Conservation (phyloP, 2,113 vertebrate genomes). For the Felis chaus region DNA sequence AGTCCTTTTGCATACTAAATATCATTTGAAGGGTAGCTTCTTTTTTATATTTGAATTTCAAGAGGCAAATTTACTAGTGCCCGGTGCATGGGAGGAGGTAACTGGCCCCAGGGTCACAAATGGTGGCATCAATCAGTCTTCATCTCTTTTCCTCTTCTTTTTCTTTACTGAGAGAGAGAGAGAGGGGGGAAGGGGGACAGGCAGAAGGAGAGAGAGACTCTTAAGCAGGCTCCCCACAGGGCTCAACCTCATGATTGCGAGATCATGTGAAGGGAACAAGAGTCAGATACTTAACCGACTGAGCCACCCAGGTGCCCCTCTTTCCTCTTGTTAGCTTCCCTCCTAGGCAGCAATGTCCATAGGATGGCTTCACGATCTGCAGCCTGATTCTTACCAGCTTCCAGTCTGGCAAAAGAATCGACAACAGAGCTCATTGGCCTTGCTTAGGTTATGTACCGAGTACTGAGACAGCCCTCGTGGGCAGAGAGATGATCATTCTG, state of each 20-base stretch:
- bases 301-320: no score
- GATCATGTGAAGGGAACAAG: no score
- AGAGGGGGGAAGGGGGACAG: no score
- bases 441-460: not conserved
- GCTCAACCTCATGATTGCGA: no score
- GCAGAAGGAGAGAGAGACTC: no score
- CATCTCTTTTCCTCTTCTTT: no score
- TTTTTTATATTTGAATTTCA: constrained; percentile 8
- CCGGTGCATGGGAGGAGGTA: not conserved
- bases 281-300: no score
- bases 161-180: no score
- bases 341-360: not conserved
- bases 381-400: not conserved
- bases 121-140: no score
- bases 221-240: no score
- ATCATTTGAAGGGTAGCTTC: not conserved
- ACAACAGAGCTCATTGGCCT: not conserved
- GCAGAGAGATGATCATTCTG: not conserved
- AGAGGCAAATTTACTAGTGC: not conserved
- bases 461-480: not conserved
- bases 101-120: not conserved
- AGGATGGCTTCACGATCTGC: not conserved
- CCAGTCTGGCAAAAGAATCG: not conserved
- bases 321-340: not conserved
- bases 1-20: not conserved